Conservation (phyloP, 2,888 invertebrate species). For the Tenthredo amoena region DNA sequence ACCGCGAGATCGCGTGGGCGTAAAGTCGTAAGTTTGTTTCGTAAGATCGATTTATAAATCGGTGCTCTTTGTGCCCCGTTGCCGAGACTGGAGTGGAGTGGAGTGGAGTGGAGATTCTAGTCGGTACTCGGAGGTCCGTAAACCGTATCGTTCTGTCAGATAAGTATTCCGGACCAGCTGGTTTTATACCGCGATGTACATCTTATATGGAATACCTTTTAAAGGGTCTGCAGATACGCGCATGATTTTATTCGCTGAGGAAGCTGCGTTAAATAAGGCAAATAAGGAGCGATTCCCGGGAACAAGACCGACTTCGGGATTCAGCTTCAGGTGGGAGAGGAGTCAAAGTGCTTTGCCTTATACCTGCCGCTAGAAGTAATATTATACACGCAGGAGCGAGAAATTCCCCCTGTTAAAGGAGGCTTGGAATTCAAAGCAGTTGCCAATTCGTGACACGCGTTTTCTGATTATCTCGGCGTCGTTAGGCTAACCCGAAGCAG, state of each 20-base stretch:
- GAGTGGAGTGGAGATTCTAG: slow-evolving; percentile 24
- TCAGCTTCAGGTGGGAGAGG: slow-evolving; percentile 41
- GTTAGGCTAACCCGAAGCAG: neutral
- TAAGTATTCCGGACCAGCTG: slow-evolving; percentile 47
- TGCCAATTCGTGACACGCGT: slow-evolving; percentile 37
- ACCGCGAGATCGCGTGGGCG: slow-evolving; percentile 23
- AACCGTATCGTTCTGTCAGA: slow-evolving; percentile 50
- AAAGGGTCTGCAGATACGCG: slow-evolving; percentile 59
- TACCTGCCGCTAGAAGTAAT: slow-evolving; percentile 61
- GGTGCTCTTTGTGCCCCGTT: slow-evolving; percentile 22
- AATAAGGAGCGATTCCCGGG: slow-evolving; percentile 61
- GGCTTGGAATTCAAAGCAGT: slow-evolving; percentile 62
- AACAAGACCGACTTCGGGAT: slow-evolving; percentile 58
- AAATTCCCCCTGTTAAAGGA: slow-evolving; percentile 64
- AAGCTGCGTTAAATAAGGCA: slow-evolving; percentile 66
- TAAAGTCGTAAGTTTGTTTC: slow-evolving; percentile 21
- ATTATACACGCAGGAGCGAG: slow-evolving; percentile 60
- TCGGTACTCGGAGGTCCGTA: slow-evolving; percentile 44
- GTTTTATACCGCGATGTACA: slow-evolving; percentile 22
- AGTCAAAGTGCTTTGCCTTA: slow-evolving; percentile 70
- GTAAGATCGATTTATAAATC: slow-evolving; percentile 34
- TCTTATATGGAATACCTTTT: slow-evolving; percentile 63
- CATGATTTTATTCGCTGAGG: slow-evolving; percentile 66
- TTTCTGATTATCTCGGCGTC: slow-evolving; percentile 19
- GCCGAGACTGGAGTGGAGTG: neutral